Evolutionary conservation across 2,113 vertebrate species (phyloP), one percentile per base, ranked within the genome.

Genomic region (Stegastes partitus): DNA sequence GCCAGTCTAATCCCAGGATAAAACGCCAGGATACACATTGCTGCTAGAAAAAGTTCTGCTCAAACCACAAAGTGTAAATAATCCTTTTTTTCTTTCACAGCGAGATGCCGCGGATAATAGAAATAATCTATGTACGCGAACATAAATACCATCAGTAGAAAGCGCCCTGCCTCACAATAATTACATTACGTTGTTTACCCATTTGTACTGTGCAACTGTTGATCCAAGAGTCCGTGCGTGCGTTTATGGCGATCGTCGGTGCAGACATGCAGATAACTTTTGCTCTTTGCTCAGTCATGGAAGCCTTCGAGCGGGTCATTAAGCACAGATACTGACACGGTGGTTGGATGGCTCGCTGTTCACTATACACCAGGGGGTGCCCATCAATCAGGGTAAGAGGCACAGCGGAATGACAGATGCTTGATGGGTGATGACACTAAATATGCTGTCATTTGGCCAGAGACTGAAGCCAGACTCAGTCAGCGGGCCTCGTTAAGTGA

Each of bases 371-470:
- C 82, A 56, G 87, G 79, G 87, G 86, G 79, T 61, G 65, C 67
- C 81, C 88, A 90, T 93, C 90, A 80, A 89, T 93, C 91, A 90
- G 71, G 39, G 64, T 14, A 25, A 61, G 56, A 91, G 83, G 81
- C 90, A 68, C 58, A 34, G 68, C 54, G 6, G 73, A 68, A 59
- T 83, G 88, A 88, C 84, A 87, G 83, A 67, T 82, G 83, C 84
- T 81, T 89, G 92, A 92, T 89, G 89, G 87, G 72, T 50, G 79
- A 86, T 86, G 86, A 90, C 91, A 84, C 82, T 86, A 85, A 90
- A 90, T 89, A 85, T 79, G 78, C 88, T 84, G 90, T 87, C 89
- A 79, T 82, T 82, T 81, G 73, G 70, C 79, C 76, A 31, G 72
- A 83, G 83, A 89, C 73, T 76, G 61, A 67, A 69, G 85, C 79